Evolutionary conservation across 2,888 invertebrate species (phyloP).

Genomic region (Gerris lacustris): DNA sequence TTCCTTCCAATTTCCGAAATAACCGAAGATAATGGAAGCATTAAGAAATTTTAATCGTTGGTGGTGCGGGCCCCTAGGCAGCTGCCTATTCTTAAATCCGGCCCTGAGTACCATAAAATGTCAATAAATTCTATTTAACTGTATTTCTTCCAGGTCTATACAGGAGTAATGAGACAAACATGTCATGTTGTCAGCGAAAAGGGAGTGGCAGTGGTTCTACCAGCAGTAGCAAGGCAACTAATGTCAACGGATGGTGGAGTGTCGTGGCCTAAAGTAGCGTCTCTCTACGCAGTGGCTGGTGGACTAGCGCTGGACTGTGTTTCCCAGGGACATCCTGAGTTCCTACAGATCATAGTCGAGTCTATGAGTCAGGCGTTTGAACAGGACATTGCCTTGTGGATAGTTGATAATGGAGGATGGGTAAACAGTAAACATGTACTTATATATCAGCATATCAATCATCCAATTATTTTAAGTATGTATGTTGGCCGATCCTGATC

Average conservation of each 20-base stretch:
- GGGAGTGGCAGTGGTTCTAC: constrained; percentile 48
- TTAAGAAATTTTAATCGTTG: no score
- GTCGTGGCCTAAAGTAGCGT: constrained; percentile 70
- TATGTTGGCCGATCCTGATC: no score
- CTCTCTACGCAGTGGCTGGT: constrained; percentile 69
- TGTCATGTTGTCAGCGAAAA: constrained; percentile 47
- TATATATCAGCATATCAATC: no score
- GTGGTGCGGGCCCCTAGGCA: no score
- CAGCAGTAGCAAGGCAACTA: constrained; percentile 47
- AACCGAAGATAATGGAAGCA: no score
- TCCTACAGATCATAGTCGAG: constrained; percentile 61
- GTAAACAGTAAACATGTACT: constrained; percentile 38
- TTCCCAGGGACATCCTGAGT: constrained; percentile 61
- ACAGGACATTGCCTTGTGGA: constrained; percentile 60
- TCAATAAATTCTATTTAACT: not conserved
- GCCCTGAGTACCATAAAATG: no score
- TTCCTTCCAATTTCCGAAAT: no score
- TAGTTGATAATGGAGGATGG: constrained; percentile 77
- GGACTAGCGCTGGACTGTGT: constrained; percentile 65
- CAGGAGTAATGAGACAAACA: constrained; percentile 59
- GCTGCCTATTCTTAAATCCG: no score
- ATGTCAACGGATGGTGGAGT: constrained; percentile 42
- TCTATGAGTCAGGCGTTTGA: constrained; percentile 62
- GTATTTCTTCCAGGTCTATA: constrained; percentile 37
- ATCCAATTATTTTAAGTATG: no score